phyloP scores from a whole-genome alignment of 1,140 invertebrate genomes.

The Drosophila kepulauana region DNA sequence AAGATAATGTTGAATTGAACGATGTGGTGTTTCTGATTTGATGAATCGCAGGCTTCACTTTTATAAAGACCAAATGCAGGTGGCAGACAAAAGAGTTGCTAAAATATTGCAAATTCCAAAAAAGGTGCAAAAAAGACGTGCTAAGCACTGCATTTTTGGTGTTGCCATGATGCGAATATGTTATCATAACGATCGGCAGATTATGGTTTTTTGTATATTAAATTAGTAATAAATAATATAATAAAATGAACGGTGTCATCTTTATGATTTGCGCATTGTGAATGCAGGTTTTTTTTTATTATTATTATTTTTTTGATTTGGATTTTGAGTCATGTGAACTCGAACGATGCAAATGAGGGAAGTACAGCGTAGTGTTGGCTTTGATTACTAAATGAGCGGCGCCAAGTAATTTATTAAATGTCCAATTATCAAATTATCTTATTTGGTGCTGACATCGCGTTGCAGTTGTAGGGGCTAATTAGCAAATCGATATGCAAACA shows the following conservation, averaged over 20 bases:
- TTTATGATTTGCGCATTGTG: slow-evolving; percentile 51
- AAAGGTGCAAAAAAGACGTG: slow-evolving; percentile 8
- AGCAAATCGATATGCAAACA: slow-evolving; percentile 43
- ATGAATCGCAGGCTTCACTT: slow-evolving; percentile 26
- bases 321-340: slow-evolving; percentile 9
- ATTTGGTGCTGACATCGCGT: slow-evolving; percentile 64
- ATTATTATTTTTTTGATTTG: slow-evolving; percentile 33
- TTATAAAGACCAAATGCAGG: slow-evolving; percentile 60
- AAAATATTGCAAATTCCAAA: slow-evolving; percentile 11
- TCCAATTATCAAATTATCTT: slow-evolving; percentile 75
- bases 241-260: slow-evolving; percentile 52
- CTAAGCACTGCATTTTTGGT: slow-evolving; percentile 20
- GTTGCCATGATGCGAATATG: slow-evolving; percentile 20
- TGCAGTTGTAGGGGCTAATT: slow-evolving; percentile 65
- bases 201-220: slow-evolving; percentile 53
- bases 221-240: slow-evolving; percentile 66
- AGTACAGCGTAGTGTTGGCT: slow-evolving; percentile 33
- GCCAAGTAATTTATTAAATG: slow-evolving; percentile 81
- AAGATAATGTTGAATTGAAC: slow-evolving; percentile 35
- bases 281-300: slow-evolving; percentile 36
- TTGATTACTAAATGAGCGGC: slow-evolving; percentile 61
- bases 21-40: slow-evolving; percentile 60
- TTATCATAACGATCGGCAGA: slow-evolving; percentile 44
- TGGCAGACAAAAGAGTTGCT: slow-evolving; percentile 38
- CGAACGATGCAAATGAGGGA: slow-evolving; percentile 58